Evolutionary conservation across 92 coral and sea anemone genomes (phyloP).

Genomic region (Heliopora coerulea): DNA sequence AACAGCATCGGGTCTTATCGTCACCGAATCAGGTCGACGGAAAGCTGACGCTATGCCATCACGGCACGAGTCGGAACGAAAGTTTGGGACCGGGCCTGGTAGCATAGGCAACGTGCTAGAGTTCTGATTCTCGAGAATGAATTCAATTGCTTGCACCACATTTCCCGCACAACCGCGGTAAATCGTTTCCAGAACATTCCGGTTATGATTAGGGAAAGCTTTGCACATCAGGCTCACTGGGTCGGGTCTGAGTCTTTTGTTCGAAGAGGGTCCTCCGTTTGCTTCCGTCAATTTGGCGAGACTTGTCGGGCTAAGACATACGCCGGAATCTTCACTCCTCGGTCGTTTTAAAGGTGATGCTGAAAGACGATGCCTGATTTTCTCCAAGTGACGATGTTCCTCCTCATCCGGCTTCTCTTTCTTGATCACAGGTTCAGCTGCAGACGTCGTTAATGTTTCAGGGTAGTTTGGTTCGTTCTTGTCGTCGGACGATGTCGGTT

Average conservation of each 20-base stretch:
- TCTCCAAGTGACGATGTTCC: conserved; percentile 17
- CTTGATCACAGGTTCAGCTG: conserved; percentile 18
- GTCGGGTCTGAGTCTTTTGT: conserved; percentile 70
- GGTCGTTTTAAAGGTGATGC: conserved; percentile 40
- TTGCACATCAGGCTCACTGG: conserved; percentile 81
- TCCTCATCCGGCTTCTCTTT: conserved; percentile 31
- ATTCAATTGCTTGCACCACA: conserved; percentile 97
- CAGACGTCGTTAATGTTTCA: conserved; percentile 6
- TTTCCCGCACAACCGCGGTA: conserved; percentile 96
- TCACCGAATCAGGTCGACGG: conserved; percentile 26
- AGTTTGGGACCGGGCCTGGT: conserved; percentile 10
- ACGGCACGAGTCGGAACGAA: conserved; percentile 21
- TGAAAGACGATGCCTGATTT: conserved; percentile 6
- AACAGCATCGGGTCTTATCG: conserved; percentile 40
- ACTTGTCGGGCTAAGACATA: conserved; percentile 35
- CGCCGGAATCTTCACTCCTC: conserved; percentile 38
- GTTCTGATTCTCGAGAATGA: conserved; percentile 80
- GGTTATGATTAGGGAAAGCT: conserved; percentile 94
- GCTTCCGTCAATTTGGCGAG: conserved; percentile 40
- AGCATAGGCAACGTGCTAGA: conserved; percentile 32
- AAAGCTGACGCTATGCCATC: conserved; percentile 24
- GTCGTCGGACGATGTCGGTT: conserved; percentile 35
- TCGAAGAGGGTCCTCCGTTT: conserved; percentile 44
- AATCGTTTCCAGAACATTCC: conserved; percentile 85
- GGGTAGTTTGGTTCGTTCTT: conserved; percentile 9